Base-by-base conservation (phyloP, 2,113 vertebrate genomes). In the Pomatorhinus ruficollis region DNA sequence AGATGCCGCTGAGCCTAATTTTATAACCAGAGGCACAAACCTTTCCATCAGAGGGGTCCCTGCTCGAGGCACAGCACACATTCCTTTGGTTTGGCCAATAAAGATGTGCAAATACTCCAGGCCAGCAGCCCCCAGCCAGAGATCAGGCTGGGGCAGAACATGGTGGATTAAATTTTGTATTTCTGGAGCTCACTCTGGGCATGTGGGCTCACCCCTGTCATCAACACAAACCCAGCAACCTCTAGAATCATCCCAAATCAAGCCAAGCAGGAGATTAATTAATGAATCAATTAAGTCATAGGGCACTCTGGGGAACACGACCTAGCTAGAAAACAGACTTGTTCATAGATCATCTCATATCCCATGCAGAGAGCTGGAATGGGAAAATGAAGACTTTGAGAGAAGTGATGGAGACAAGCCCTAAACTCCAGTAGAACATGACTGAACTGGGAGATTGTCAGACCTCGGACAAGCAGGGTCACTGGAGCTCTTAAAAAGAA, bases 81-180 rank as follows among this genome's bases (percentile, higher is more conserved):
- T 39, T 45, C 35, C 37, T 42, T 64, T 15, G 27, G 33, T 18
- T 64, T 74, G 71, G 50, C 52, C 65, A n/a, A 1, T 15, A 8
- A 80, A 60, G 2, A 7, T 40, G 59, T 37, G 49, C 40, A 45
- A 42, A 21, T 11, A 9, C 5, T 60, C 60, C 11, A 37, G 60
- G 31, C 2, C 5, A 70, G 71, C 6, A 50, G 69, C 45, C 50
- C 37, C 24, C 35, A 37, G 83, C 0, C 18, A 42, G 33, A 31
- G 35, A 50, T 19, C 71, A 22, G 12, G 30, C 83, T 59, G 37
- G 33, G 71, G 56, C 37, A 59, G 39, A 35, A 11, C 63, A 13
- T 0, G 0, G 15, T 5, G 16, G 25, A 6, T 42, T 71, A 66
- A 17, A 20, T 31, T 66, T 59, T 42, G 61, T 1, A 27, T 60